Evolutionary conservation across 2,113 vertebrate species (phyloP).

Genomic region (Taxidea taxus): DNA sequence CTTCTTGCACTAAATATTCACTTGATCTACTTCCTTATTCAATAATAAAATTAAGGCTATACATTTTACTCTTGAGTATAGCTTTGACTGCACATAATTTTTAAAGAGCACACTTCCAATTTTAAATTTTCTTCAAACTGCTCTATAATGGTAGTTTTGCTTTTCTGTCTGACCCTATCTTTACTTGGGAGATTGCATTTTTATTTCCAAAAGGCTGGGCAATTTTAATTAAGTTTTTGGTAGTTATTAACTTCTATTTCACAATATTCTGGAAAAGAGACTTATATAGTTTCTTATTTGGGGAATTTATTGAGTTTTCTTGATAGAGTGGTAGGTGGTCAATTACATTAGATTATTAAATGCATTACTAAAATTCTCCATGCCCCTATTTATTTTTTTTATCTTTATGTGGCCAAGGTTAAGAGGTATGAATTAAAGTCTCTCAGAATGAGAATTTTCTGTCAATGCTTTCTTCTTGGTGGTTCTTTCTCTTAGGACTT

Average conservation of each 20-base stretch:
- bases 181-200: conserved; percentile 26
- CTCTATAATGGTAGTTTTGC: background rate
- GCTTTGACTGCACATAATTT: background rate
- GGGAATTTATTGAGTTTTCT: background rate
- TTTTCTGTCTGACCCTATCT: conserved; percentile 28
- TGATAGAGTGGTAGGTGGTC: background rate
- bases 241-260: conserved; percentile 45
- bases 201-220: conserved; percentile 19
- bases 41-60: conserved; percentile 25
- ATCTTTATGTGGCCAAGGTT: background rate
- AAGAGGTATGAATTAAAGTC: background rate
- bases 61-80: background rate
- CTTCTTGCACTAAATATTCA: conserved; percentile 7
- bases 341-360: background rate
- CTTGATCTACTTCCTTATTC: background rate
- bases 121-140: conserved; percentile 40
- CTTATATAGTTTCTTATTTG: background rate
- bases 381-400: background rate
- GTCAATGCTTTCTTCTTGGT: background rate
- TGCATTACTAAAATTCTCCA: conserved; percentile 19
- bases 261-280: conserved; percentile 29
- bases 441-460: conserved; percentile 12
- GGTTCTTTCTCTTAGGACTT: background rate
- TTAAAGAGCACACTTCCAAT: background rate
- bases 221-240: conserved; percentile 32